Evolutionary conservation across 2,888 invertebrate species (phyloP).

Genomic region (Tetragonisca angustula): DNA sequence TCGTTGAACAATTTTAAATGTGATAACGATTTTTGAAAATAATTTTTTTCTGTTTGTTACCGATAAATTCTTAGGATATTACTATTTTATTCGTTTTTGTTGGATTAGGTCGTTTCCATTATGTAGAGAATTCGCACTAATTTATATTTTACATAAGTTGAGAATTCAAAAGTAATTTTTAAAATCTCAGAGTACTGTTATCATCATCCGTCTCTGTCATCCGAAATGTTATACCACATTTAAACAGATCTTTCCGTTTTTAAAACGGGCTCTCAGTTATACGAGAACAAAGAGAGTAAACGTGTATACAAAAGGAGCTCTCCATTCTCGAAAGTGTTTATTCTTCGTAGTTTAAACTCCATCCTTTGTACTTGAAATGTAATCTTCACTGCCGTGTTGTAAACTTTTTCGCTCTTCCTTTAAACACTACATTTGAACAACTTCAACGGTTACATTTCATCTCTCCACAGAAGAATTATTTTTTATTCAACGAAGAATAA

Average conservation of each 20-base stretch:
- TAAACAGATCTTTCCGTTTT: neutral
- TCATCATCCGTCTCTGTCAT: no score
- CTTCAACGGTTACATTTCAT: neutral
- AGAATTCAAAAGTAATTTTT: no score
- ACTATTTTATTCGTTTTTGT: neutral
- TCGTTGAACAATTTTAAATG: no score
- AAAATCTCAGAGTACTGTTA: no score
- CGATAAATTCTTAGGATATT: neutral
- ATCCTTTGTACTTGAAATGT: neutral
- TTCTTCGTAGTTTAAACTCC: neutral
- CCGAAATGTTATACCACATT: neutral
- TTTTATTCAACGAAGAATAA: no score
- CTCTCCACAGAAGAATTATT: no score
- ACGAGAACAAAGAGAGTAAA: neutral
- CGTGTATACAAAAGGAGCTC: neutral
- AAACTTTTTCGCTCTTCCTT: neutral
- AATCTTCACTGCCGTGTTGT: neutral
- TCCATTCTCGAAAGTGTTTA: neutral
- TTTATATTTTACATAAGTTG: no score
- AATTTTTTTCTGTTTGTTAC: no score
- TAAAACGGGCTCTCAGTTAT: neutral
- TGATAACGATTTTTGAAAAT: no score
- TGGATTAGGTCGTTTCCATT: no score
- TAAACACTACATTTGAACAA: neutral
- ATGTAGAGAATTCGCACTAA: no score